Base-by-base conservation (phyloP, 2,113 vertebrate species). In the Euleptes europaea region DNA sequence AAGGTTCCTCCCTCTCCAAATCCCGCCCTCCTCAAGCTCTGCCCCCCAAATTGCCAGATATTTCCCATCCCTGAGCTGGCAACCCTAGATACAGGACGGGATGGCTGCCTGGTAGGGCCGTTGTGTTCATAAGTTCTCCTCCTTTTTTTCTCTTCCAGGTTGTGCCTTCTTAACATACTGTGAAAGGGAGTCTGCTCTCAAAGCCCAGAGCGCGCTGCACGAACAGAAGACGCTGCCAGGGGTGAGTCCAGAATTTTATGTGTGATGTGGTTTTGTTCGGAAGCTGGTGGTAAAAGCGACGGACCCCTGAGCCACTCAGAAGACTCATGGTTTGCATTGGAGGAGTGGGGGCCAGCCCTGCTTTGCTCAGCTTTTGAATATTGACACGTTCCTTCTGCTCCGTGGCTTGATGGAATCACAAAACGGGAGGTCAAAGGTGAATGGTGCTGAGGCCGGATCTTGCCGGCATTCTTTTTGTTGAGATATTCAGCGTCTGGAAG, bases 151-250 rank as follows among this genome's bases (percentile, higher is more conserved):
- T 88, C 31, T 63, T 63, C 60, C 92, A 97, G 97, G 97, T 94
- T 97, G 97, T 93, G 97, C 97, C 92, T 97, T 97, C 96, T 94
- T 97, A 94, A 97, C 97, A 78, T 97, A 97, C 95, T 97, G 97
- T 91, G 96, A 97, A 96, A 94, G 97, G 91, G 97, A 97, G 94
- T 97, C 97, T 88, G 97, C 97, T 90, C 92, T 97, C 90, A 97
- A 97, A 95, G 97, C 97, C 93, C 97, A 97, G 95, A 97, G 97
- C 8, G 96, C 97, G 63, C 93, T 97, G 90, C 97, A 97, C 87
- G 96, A 97, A 92, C 97, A 97, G 94, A 97, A 97, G 96, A 97
- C 97, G 31, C 95, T 97, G 89, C 96, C 97, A 12, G 97, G 96
- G 96, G 96, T 97, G 92, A 97, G 96, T 96, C 92, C 82, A 80